Conservation (phyloP, 1,140 invertebrate species). For the Archivesica marissinica region DNA sequence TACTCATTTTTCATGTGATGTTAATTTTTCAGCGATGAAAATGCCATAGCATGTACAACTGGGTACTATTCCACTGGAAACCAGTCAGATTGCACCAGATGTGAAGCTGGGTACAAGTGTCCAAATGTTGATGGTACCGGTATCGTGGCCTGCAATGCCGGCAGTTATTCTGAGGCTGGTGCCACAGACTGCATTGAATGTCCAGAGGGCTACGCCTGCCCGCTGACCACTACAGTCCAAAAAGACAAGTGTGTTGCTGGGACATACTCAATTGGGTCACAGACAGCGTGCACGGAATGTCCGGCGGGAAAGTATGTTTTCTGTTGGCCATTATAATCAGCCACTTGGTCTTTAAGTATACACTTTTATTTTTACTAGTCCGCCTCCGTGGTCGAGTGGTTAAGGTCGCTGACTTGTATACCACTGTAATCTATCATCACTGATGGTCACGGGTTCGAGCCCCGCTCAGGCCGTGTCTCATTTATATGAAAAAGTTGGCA, state of each 20-base stretch:
- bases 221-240: slow-evolving; percentile 63
- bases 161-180: slow-evolving; percentile 67
- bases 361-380: no score
- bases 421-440: no score
- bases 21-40: slow-evolving; percentile 32
- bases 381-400: no score
- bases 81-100: slow-evolving; percentile 72
- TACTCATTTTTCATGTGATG: no score
- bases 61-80: slow-evolving; percentile 74
- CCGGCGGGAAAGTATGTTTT: slow-evolving; percentile 68
- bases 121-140: slow-evolving; percentile 70
- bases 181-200: slow-evolving; percentile 72
- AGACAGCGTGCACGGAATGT: slow-evolving; percentile 74
- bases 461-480: no score
- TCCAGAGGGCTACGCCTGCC: slow-evolving; percentile 74
- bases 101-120: slow-evolving; percentile 73
- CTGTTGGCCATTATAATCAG: no score
- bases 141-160: slow-evolving; percentile 67
- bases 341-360: no score
- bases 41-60: slow-evolving; percentile 64
- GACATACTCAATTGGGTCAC: slow-evolving; percentile 72
- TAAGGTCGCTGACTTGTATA: no score
- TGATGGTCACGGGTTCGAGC: no score
- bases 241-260: slow-evolving; percentile 68
- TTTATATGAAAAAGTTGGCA: no score